Evolutionary conservation across 2,797 vertebrate genomes (phyloP), one percentile per base, ranked within the genome.

Genomic region (Danio choprae): DNA sequence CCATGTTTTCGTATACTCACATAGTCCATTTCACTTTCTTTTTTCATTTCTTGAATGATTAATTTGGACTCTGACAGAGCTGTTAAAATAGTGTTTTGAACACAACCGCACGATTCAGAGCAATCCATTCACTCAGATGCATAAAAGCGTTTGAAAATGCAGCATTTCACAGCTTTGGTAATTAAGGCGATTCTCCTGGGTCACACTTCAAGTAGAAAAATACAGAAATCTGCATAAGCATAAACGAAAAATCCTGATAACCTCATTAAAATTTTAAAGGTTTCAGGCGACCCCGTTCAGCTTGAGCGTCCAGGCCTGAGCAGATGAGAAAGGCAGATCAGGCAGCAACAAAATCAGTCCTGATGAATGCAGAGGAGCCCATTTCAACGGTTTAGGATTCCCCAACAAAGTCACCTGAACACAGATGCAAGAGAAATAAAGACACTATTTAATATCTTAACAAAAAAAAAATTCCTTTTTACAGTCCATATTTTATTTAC

Each of bases 341-440:
- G 96, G 95, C 84, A 99, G 85, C 0, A 87, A 81, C 40, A 98
- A 1, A 0, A 87, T 73, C 29, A 99, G 83, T 7, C 95, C 95
- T 3, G 75, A 53, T 1, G 80, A 81, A 0, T 85, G 74, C 11
- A 89, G 29, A 0, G 81, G 40, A 18, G 92, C 85, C 97, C 97
- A 99, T 50, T 91, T 53, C 80, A 99, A 90, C 4, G 87, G 56
- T 0, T 83, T 84, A 0, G 83, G 67, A 60, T 87, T 40, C 0
- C 96, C 97, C 89, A 99, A 11, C 90, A 98, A 87, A 0, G 83
- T 94, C 87, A 97, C 92, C 97, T 99, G 80, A 51, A 51, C 6
- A 81, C 81, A 64, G 9, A 12, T 68, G 16, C 56, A 29, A n/a
- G 18, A n/a, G 74, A 40, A 71, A 67, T 16, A 70, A 5, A 68